Evolutionary conservation across 2,888 invertebrate species (phyloP).

Genomic region (Lasioglossum leucozonium): DNA sequence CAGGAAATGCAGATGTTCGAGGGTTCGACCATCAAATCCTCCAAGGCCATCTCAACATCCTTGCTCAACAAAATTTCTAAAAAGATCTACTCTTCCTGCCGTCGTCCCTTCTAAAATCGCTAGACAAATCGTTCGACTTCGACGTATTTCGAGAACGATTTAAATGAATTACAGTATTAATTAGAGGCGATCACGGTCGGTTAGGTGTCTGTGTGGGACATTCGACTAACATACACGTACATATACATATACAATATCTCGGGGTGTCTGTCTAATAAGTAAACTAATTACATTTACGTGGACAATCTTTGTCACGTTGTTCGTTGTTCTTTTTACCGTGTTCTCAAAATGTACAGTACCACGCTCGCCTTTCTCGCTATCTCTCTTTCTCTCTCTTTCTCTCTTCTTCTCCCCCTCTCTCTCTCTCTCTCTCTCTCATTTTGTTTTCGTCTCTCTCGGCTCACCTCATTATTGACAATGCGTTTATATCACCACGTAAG

Average conservation of each 20-base stretch:
- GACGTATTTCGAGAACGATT: background rate
- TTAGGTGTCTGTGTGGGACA: slow-evolving; percentile 39
- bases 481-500: slow-evolving; percentile 54
- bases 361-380: background rate
- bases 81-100: background rate
- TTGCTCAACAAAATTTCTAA: background rate
- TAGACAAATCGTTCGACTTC: background rate
- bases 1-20: background rate
- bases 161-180: slow-evolving; percentile 27
- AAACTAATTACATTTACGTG: slow-evolving; percentile 67
- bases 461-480: slow-evolving; percentile 58
- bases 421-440: background rate
- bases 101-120: background rate
- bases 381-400: background rate
- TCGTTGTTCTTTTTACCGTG: slow-evolving; percentile 71
- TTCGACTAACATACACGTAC: slow-evolving; percentile 59
- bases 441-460: background rate
- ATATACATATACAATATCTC: slow-evolving; percentile 62
- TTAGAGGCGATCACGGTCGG: slow-evolving; percentile 37
- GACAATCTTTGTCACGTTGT: slow-evolving; percentile 64
- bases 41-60: background rate
- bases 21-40: background rate
- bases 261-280: slow-evolving; percentile 51
- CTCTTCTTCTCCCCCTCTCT: background rate
- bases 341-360: slow-evolving; percentile 52